phyloP scores from a whole-genome alignment of 2,888 invertebrate species.

The Drosophila greeni region DNA sequence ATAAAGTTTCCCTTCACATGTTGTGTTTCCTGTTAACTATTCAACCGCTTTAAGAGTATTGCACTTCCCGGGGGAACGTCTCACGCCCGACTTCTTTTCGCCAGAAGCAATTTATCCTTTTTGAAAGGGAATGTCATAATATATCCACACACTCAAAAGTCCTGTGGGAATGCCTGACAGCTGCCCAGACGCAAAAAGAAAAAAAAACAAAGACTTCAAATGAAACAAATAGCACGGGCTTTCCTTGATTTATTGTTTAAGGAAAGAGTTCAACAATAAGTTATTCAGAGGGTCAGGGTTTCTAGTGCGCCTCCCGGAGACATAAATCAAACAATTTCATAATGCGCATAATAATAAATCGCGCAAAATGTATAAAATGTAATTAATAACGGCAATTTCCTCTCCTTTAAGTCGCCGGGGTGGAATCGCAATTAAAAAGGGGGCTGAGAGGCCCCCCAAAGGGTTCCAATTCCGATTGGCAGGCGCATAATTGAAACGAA shows the following conservation, averaged over 20 bases:
- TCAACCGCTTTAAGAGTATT: slow-evolving; percentile 22
- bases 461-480: slow-evolving; percentile 21
- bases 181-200: slow-evolving; percentile 29
- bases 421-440: neutral
- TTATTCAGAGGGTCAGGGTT: slow-evolving; percentile 16
- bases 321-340: slow-evolving; percentile 59
- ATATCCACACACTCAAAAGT: slow-evolving; percentile 33
- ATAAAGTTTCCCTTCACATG: slow-evolving; percentile 13
- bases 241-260: slow-evolving; percentile 40
- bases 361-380: slow-evolving; percentile 52
- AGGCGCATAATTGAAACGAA: slow-evolving; percentile 40
- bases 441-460: slow-evolving; percentile 6
- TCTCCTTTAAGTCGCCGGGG: slow-evolving; percentile 3
- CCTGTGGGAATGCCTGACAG: slow-evolving; percentile 41
- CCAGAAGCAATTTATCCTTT: slow-evolving; percentile 37
- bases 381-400: slow-evolving; percentile 60
- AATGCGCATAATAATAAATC: slow-evolving; percentile 45
- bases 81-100: slow-evolving; percentile 32
- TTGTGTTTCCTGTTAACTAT: slow-evolving; percentile 11
- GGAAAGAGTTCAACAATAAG: slow-evolving; percentile 43
- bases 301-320: neutral
- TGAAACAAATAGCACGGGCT: slow-evolving; percentile 24
- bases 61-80: slow-evolving; percentile 20
- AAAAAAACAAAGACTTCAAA: slow-evolving; percentile 33
- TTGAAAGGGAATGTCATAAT: slow-evolving; percentile 41